These are phyloP conservation scores for Acanthurus lineatus DNA, from an alignment of 2,797 vertebrate species.

Conservation along the genomic window DNA sequence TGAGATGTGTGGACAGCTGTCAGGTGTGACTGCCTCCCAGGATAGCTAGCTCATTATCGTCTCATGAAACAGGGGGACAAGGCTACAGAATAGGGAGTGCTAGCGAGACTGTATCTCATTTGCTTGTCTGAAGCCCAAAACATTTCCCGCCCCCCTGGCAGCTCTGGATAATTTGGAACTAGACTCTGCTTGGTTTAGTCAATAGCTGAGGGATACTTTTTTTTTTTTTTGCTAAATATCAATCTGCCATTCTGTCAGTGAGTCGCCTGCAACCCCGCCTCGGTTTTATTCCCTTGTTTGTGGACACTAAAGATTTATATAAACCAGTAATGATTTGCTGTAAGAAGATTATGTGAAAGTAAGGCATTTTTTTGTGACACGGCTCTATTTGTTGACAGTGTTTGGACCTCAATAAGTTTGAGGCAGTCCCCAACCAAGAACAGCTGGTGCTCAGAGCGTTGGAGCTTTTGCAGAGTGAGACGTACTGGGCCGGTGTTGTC, in stretches of 20 bases:
- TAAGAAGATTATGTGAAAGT: not conserved
- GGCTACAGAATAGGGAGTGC: constrained; percentile 63
- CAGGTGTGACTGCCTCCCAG: constrained; percentile 77
- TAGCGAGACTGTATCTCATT: constrained; percentile 68
- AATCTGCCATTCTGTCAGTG: constrained; percentile 56
- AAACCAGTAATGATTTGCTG: constrained; percentile 12
- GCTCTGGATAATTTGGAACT: constrained; percentile 69
- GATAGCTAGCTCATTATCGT: constrained; percentile 77
- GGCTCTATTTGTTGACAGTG: constrained; percentile 85
- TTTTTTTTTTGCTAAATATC: constrained; percentile 40
- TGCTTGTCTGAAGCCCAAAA: constrained; percentile 67
- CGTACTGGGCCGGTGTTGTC: constrained; percentile 94
- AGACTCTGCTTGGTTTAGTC: constrained; percentile 56
- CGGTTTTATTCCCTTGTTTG: constrained; percentile 26
- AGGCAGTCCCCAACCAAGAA: constrained; percentile 87
- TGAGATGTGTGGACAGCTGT: constrained; percentile 79
- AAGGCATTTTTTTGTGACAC: not conserved
- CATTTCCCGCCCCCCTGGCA: constrained; percentile 67
- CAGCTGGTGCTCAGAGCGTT: constrained; percentile 89
- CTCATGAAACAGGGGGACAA: constrained; percentile 68
- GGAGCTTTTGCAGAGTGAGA: constrained; percentile 89
- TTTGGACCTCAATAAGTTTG: constrained; percentile 95
- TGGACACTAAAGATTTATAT: constrained; percentile 13
- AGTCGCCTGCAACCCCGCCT: constrained; percentile 21
- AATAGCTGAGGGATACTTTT: constrained; percentile 59